Evolutionary conservation across 35 echinoderm and acorn worm genomes (phyloP).

Genomic region (Diadema setosum): DNA sequence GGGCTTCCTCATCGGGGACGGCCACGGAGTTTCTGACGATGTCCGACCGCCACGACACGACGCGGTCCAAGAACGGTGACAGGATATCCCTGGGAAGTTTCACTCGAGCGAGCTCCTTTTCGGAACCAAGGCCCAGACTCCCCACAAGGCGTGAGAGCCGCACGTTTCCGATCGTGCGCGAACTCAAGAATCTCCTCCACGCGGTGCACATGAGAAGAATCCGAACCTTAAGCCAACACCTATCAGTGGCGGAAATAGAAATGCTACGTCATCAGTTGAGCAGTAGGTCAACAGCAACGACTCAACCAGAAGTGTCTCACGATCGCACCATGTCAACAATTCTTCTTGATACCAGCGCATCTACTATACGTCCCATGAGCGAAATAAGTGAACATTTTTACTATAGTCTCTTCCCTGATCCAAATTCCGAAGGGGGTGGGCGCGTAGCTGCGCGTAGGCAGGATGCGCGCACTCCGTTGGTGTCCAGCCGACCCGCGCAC

Average conservation of each 20-base stretch:
- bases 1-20: constrained; percentile 34
- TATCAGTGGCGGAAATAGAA: constrained; percentile 64
- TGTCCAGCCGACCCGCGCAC: constrained; percentile 19
- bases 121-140: not conserved
- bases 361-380: constrained; percentile 65
- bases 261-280: constrained; percentile 50
- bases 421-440: not conserved
- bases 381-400: constrained; percentile 88
- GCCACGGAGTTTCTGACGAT: constrained; percentile 49
- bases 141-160: constrained; percentile 16
- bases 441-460: not conserved
- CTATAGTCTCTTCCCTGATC: constrained; percentile 73
- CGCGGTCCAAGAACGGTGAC: not conserved
- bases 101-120: not conserved
- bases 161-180: constrained; percentile 45
- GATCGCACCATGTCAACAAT: constrained; percentile 73
- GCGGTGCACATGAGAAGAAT: constrained; percentile 61
- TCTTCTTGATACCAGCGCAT: constrained; percentile 50
- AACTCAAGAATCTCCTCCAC: constrained; percentile 64
- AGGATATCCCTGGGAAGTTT: constrained; percentile 10
- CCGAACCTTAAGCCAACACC: constrained; percentile 65
- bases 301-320: constrained; percentile 12
- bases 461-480: not conserved
- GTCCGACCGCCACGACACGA: constrained; percentile 17
- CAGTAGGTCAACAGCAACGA: not conserved